Percentiles rank a stretch among this genome's conserved stretches.
phyloP scores from a whole-genome alignment of 2,797 vertebrate species.

The Acipenser ruthenus region DNA sequence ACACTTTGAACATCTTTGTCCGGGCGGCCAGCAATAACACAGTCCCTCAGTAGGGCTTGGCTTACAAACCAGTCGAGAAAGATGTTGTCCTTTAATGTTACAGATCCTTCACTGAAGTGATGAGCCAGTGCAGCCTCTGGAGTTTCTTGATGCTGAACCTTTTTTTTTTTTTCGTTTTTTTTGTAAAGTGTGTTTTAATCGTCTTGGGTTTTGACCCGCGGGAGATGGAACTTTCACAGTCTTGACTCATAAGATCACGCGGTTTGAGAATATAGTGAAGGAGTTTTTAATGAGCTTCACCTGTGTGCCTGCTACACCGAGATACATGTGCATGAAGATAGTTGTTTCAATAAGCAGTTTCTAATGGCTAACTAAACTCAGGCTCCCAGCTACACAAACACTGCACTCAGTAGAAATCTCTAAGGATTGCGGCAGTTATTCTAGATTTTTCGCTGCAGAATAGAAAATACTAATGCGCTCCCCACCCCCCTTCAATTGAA shows the following conservation, averaged over 20 bases:
- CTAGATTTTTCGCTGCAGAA: not conserved
- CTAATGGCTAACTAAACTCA: not conserved
- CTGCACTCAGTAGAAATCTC: not conserved
- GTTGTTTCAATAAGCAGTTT: not conserved
- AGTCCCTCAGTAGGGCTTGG: not conserved
- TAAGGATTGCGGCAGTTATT: not conserved
- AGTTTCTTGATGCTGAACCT: not conserved
- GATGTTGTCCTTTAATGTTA: no score
- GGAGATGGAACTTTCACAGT: not conserved
- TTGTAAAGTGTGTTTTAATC: no score
- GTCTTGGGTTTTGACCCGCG: not conserved
- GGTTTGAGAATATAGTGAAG: not conserved
- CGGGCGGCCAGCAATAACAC: not conserved
- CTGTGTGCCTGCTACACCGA: not conserved
- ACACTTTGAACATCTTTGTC: conserved; percentile 1
- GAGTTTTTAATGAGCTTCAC: not conserved
- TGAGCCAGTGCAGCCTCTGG: not conserved
- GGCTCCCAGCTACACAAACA: not conserved
- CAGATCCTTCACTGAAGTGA: not conserved
- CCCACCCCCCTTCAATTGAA: conserved; percentile 40
- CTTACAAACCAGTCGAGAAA: not conserved
- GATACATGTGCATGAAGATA: not conserved
- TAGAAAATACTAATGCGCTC: conserved; percentile 31
- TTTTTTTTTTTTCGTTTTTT: not conserved
- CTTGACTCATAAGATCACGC: not conserved